A percentile compares a stretch with the other conserved stretches of the same genome.
Conservation (phyloP, 1,140 invertebrate genomes). For the Meloidogyne exigua region DNA sequence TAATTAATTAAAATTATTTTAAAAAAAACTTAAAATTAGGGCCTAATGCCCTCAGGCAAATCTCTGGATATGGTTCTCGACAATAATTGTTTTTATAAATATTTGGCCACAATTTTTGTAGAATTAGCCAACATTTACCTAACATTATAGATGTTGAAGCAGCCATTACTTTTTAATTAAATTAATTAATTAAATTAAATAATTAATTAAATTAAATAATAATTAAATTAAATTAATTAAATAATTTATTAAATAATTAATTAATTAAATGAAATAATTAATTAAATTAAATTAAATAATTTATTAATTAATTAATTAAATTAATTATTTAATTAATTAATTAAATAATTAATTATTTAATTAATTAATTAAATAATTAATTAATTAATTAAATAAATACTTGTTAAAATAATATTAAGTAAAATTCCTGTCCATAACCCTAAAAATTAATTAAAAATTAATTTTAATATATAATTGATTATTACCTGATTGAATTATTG, state of each 20-base stretch:
- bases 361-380: too few species aligned
- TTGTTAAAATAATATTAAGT: not conserved
- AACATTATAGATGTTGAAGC: slow-evolving; percentile 63
- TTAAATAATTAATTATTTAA: too few species aligned
- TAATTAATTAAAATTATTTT: slow-evolving; percentile 52
- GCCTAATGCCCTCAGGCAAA: slow-evolving; percentile 70
- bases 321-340: too few species aligned
- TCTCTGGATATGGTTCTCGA: slow-evolving; percentile 74
- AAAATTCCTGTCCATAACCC: not conserved
- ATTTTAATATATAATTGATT: too few species aligned
- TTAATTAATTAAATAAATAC: not conserved
- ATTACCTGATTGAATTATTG: slow-evolving; percentile 72
- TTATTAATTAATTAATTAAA: too few species aligned
- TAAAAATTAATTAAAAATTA: slow-evolving; percentile 1
- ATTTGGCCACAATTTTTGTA: slow-evolving; percentile 71
- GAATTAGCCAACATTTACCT: slow-evolving; percentile 73
- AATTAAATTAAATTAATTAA: slow-evolving; percentile 5
- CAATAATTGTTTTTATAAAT: slow-evolving; percentile 67
- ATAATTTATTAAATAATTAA: too few species aligned
- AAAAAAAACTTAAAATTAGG: slow-evolving; percentile 69
- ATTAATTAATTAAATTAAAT: not conserved
- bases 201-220: not conserved
- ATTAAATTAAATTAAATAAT: too few species aligned
- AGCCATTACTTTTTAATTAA: slow-evolving; percentile 24
- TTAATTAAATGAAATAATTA: too few species aligned